These are phyloP conservation scores for Arctia plantaginis DNA, from an alignment of 2,888 invertebrate genomes.

Conservation along the genomic window DNA sequence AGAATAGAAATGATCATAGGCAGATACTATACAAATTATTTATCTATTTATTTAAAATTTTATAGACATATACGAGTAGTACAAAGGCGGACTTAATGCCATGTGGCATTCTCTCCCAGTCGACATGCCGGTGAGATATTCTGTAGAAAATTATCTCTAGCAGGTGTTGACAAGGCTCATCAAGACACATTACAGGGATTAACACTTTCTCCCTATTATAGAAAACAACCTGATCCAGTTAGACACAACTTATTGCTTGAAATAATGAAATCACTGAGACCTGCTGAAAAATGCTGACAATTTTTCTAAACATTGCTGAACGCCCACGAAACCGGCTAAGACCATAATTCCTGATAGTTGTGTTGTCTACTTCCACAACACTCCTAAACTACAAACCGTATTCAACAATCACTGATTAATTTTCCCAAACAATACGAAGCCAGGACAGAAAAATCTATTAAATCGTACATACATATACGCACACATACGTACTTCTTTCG, in stretches of 20 bases:
- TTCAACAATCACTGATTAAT: constrained; percentile 16
- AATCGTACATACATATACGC: constrained; percentile 36
- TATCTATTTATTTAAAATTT: no score
- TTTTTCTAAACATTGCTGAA: not conserved
- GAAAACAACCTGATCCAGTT: not conserved
- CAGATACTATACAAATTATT: not conserved
- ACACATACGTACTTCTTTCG: constrained; percentile 41
- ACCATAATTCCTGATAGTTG: not conserved
- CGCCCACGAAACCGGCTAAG: not conserved
- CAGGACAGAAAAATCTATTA: constrained; percentile 53
- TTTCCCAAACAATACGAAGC: constrained; percentile 39
- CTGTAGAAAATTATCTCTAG: no score
- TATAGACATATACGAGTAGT: no score
- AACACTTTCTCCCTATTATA: no score
- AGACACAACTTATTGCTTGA: no score
- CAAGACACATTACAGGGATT: no score
- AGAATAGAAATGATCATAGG: not conserved
- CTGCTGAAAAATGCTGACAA: not conserved
- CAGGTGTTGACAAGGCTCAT: no score
- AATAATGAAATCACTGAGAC: no score
- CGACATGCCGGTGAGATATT: no score
- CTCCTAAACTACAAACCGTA: not conserved
- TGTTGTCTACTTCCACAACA: not conserved
- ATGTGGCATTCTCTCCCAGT: no score
- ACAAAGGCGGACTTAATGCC: no score